These are phyloP conservation scores for Rhombomys opimus DNA, from an alignment of 2,113 vertebrate genomes.

Conservation along the genomic window DNA sequence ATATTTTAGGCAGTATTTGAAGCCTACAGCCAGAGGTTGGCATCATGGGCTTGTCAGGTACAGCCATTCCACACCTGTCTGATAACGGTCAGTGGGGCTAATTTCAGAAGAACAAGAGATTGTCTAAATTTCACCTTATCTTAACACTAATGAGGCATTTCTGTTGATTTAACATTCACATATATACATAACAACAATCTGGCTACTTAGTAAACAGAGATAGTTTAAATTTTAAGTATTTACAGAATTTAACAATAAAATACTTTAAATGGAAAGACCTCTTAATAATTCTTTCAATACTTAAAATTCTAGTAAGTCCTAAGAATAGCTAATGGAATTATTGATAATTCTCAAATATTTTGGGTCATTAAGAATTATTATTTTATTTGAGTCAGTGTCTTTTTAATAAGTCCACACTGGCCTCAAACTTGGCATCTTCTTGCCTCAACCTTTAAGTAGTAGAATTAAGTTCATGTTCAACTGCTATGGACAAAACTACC, in stretches of 20 bases:
- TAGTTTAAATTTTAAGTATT: neutral
- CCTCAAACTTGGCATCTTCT: neutral
- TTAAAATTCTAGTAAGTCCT: neutral
- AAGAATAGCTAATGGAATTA: neutral
- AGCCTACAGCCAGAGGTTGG: neutral
- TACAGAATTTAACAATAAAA: neutral
- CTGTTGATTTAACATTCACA: neutral
- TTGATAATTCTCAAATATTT: neutral
- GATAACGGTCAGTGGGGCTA: neutral
- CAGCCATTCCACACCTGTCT: neutral
- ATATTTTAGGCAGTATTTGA: neutral
- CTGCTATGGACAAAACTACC: neutral
- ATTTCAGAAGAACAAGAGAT: neutral
- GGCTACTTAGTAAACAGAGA: neutral
- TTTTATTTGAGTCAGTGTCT: neutral
- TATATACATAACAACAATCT: neutral
- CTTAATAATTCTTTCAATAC: neutral
- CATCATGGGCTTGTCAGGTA: neutral
- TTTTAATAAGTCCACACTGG: neutral
- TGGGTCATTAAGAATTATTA: conserved; percentile 15
- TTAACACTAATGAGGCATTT: neutral
- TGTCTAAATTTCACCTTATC: neutral
- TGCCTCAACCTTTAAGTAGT: neutral
- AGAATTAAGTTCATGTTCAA: neutral
- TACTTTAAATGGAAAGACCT: neutral